phyloP scores from a whole-genome alignment of 2,888 invertebrate genomes.

The Limnephilus rhombicus region DNA sequence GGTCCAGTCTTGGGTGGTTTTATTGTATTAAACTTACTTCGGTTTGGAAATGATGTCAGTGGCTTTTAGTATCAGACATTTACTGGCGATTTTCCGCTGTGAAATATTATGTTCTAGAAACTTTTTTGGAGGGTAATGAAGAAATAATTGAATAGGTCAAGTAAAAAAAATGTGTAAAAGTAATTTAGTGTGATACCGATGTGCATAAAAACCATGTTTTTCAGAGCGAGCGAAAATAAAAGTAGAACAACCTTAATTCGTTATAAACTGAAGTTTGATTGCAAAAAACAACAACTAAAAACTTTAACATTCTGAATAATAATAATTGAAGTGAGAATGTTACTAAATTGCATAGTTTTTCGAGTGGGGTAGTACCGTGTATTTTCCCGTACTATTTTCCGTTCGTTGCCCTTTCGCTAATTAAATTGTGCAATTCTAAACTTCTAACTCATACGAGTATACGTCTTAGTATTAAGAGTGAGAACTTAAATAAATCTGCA shows the following conservation, averaged over 20 bases:
- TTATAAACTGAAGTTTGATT: too few species aligned
- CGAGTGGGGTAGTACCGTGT: neutral
- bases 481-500: neutral
- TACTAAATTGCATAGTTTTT: neutral
- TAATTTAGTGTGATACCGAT: neutral
- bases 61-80: neutral
- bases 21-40: neutral
- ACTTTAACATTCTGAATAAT: neutral
- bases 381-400: neutral
- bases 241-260: too few species aligned
- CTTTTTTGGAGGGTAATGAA: neutral
- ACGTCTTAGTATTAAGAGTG: neutral
- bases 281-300: neutral
- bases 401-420: neutral
- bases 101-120: neutral
- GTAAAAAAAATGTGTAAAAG: neutral
- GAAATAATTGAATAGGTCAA: neutral
- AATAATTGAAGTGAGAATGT: neutral
- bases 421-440: neutral
- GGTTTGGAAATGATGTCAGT: slow-evolving; percentile 9
- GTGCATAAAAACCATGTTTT: too few species aligned
- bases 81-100: neutral
- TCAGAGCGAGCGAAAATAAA: too few species aligned
- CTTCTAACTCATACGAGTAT: neutral
- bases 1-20: neutral